Evolutionary conservation across 1,140 invertebrate species (phyloP).

Genomic region (Drosophila melanogaster): DNA sequence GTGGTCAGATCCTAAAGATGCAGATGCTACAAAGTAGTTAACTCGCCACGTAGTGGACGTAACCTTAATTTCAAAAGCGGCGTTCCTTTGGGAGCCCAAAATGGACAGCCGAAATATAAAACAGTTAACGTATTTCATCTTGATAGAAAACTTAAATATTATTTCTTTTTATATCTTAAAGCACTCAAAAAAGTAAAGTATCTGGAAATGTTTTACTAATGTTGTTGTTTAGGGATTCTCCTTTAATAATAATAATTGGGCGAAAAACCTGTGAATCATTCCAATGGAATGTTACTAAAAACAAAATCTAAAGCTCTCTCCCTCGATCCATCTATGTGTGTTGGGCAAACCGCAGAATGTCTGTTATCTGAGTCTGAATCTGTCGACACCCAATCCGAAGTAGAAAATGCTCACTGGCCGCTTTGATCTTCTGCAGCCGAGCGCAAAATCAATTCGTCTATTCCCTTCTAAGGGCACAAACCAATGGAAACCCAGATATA

Average conservation of each 20-base stretch:
- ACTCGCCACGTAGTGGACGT: neutral
- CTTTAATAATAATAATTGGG: too few species aligned
- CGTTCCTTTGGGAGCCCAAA: neutral
- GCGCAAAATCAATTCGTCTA: constrained; percentile 81
- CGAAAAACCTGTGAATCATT: too few species aligned
- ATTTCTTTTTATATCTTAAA: neutral
- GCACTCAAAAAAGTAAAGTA: neutral
- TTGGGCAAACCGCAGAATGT: constrained; percentile 51
- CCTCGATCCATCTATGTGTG: constrained; percentile 9
- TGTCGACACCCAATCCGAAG: constrained; percentile 59
- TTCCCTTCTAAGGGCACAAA: constrained; percentile 41
- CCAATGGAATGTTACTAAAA: too few species aligned
- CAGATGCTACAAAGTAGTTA: constrained; percentile 35
- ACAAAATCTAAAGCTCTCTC: too few species aligned
- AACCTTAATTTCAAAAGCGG: constrained; percentile 6
- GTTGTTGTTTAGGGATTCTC: neutral
- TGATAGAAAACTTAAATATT: constrained; percentile 6
- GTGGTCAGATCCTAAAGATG: constrained; percentile 1
- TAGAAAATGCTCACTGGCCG: constrained; percentile 22
- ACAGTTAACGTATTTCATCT: neutral
- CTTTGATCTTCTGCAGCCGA: constrained; percentile 79
- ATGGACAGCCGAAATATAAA: constrained; percentile 6
- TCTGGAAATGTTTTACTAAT: neutral
- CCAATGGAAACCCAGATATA: constrained; percentile 2
- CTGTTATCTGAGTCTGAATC: constrained; percentile 23